These are phyloP conservation scores for Calycopis cecrops DNA, from an alignment of 1,140 invertebrate species.

Conservation along the genomic window DNA sequence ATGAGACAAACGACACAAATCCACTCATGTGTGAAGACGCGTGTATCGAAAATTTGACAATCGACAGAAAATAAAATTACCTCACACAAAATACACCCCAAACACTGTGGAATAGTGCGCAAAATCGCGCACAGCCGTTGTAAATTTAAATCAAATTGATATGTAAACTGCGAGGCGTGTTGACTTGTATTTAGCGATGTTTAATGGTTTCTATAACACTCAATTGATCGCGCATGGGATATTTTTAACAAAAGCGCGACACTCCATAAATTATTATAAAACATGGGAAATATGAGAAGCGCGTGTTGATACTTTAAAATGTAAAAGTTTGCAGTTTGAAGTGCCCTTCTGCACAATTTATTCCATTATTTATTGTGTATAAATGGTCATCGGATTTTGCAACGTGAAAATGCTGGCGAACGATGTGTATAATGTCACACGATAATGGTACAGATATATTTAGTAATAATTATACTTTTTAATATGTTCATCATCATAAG, in stretches of 20 bases:
- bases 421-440: no score
- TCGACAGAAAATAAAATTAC: constrained; percentile 13
- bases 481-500: no score
- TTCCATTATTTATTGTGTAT: constrained; percentile 6
- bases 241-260: constrained; percentile 32
- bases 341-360: constrained; percentile 33
- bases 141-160: constrained; percentile 50
- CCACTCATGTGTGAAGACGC: constrained; percentile 61
- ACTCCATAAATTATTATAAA: constrained; percentile 45
- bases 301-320: constrained; percentile 42
- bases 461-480: no score
- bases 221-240: constrained; percentile 59
- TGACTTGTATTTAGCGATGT: constrained; percentile 52
- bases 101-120: constrained; percentile 12
- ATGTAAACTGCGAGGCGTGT: constrained; percentile 60
- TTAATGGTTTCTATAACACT: constrained; percentile 65
- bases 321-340: constrained; percentile 27
- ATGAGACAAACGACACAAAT: constrained; percentile 63
- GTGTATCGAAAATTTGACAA: constrained; percentile 40
- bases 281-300: constrained; percentile 43
- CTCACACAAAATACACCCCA: constrained; percentile 16
- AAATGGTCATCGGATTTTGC: constrained; percentile 1
- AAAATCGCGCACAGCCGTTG: not conserved
- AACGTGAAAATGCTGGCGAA: not conserved
- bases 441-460: no score